A percentile compares a stretch with the other conserved stretches of the same genome.
These are phyloP conservation scores for Colletes gigas DNA, from an alignment of 1,140 invertebrate genomes.

Conservation along the genomic window DNA sequence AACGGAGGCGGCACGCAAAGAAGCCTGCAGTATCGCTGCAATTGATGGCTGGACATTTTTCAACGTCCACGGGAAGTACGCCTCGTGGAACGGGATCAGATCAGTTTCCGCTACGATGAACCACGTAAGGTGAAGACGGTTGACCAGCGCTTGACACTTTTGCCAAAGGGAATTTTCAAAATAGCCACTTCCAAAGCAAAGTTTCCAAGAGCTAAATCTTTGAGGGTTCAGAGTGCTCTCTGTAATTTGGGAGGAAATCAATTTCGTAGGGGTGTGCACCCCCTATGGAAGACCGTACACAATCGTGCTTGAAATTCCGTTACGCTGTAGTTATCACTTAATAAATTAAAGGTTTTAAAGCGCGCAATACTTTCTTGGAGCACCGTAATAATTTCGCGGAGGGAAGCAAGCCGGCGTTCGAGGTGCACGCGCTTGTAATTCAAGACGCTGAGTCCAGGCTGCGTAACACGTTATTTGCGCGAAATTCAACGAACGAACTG, in stretches of 20 bases:
- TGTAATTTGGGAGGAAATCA: no score
- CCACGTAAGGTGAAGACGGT: no score
- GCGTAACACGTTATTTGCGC: conserved; percentile 37
- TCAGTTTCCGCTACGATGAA: not conserved
- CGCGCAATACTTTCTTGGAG: conserved; percentile 7
- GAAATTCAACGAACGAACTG: conserved; percentile 36
- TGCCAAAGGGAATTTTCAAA: no score
- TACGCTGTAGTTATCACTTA: no score
- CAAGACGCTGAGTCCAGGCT: conserved; percentile 26
- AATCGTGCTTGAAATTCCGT: no score
- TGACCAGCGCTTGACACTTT: no score
- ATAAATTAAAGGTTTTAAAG: no score
- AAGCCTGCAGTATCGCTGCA: not conserved
- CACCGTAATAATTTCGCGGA: conserved; percentile 43
- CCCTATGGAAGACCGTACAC: no score
- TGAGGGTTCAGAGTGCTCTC: no score
- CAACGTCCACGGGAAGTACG: conserved; percentile 13
- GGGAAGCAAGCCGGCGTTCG: not conserved
- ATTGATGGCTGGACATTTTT: conserved; percentile 24
- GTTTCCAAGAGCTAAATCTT: no score
- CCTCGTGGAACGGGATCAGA: conserved; percentile 1
- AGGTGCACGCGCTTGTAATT: conserved; percentile 36
- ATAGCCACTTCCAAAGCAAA: no score
- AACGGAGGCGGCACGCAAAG: conserved; percentile 11
- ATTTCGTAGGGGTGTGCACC: no score